Evolutionary conservation across 2,113 vertebrate genomes (phyloP).

Genomic region (Notothenia rossii): DNA sequence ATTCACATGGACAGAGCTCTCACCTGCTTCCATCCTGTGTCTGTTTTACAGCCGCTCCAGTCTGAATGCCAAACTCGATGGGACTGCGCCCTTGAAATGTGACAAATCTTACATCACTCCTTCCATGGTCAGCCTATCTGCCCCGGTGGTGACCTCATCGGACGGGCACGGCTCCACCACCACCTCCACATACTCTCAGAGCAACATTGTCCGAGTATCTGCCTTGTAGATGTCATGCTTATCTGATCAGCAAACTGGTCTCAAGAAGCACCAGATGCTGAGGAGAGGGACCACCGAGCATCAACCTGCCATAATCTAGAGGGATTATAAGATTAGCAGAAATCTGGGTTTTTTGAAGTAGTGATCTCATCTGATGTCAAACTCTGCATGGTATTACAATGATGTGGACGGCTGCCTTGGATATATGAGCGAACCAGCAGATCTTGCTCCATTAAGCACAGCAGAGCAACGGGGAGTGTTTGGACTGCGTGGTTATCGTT

Average conservation of each 20-base stretch:
- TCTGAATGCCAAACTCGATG: slow-evolving; percentile 97
- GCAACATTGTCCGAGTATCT: slow-evolving; percentile 98
- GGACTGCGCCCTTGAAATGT: slow-evolving; percentile 95
- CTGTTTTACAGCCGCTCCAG: slow-evolving; percentile 90
- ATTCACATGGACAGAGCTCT: slow-evolving; percentile 38
- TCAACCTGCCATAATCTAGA: slow-evolving; percentile 82
- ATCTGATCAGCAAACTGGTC: slow-evolving; percentile 67
- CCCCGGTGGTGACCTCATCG: slow-evolving; percentile 91
- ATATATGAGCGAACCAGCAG: slow-evolving; percentile 66
- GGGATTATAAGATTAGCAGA: slow-evolving; percentile 72
- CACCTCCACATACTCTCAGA: slow-evolving; percentile 90
- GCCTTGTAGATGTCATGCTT: slow-evolving; percentile 90
- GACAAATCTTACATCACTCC: slow-evolving; percentile 95
- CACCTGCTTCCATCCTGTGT: slow-evolving; percentile 33
- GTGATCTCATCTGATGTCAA: slow-evolving; percentile 79
- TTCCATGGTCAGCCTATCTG: slow-evolving; percentile 96
- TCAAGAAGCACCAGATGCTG: slow-evolving; percentile 69
- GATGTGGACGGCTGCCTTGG: slow-evolving; percentile 66
- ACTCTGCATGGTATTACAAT: slow-evolving; percentile 77
- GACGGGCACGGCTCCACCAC: slow-evolving; percentile 90
- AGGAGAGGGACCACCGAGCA: slow-evolving; percentile 81
- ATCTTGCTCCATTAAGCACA: slow-evolving; percentile 77
- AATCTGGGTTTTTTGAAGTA: slow-evolving; percentile 62
- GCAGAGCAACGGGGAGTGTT: slow-evolving; percentile 56
- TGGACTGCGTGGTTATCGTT: slow-evolving; percentile 60